Base-by-base conservation (phyloP, 1,140 invertebrate species). In the Pentalonia nigronervosa region DNA sequence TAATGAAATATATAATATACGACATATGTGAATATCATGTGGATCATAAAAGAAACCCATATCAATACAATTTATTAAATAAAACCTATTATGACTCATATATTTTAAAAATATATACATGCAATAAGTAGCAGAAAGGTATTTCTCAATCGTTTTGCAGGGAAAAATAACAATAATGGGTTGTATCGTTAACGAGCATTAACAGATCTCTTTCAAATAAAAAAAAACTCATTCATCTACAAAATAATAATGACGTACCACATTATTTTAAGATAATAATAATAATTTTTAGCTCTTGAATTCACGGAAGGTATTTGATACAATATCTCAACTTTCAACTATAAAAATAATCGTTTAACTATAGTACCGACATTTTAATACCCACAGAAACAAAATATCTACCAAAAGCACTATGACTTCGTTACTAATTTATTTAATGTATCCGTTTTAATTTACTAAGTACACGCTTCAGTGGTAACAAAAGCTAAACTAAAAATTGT, bases 251-350 rank as follows among this genome's bases (percentile, higher is more conserved):
- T 67, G 36, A 67, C 45, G 56, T n/a, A 14, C 36, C 23, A 67
- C 56, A 67, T 67, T 89, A 89, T 89, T 89, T 90, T 45, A 67
- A 90, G 30, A 90, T 60, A 60, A 67, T 90, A 60, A 67, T 90
- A 34, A 90, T 60, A 67, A 67, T 90, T 67, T 23, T 36, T 20
- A n/a, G 30, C 36, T 20, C 36, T 60, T 20, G 14, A 45, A 60
- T 90, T 60, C 17, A 23, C 23, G 2, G 14, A 45, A n/a, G 1
- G 11, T 14, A n/a, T 67, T 90, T 30, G 41, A 60, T 90, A 89
- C 4, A 23, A 53, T 36, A 1, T 11, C 25, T 56, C 50, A 36
- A 89, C 48, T 23, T 36, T 56, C 50, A 36, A 89, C 48, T 23
- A n/a, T n/a, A n/a, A n/a, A n/a, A n/a, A n/a, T n/a, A 23, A 48